Evolutionary conservation across 2,888 invertebrate genomes (phyloP), one percentile per base, ranked within the genome.

Genomic region (Brachyopa scutellaris): DNA sequence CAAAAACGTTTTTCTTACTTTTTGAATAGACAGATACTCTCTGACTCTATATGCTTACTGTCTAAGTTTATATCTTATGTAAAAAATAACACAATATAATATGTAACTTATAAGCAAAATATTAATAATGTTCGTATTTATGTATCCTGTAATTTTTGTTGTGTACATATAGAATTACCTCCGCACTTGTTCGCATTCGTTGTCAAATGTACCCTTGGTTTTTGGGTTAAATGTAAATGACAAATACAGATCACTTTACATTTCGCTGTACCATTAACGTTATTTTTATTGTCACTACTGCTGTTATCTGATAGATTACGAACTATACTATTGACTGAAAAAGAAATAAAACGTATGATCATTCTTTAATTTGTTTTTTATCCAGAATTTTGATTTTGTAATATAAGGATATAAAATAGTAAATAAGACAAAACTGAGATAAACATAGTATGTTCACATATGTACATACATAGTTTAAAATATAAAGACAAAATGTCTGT

Each of bases 171-270:
- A 57, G 29, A 13, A 64, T 76, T 76, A 82, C 76, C 80, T 82
- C 70, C 31, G 55, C 26, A 59, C 11, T 17, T 53, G 57, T 70
- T 70, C 76, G 70, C 76, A 70, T 70, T 70, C 31, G 76, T 62
- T 74, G 45, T 62, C 66, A 36, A 45, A 45, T 45, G 47, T 47
- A 38, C 21, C 29, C 51, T 49, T 61, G 9, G 8, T 57, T 38
- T 38, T 57, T 26, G n/a, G 26, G 13, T 62, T 55, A 19, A 40
- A 59, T 59, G 8, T 40, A 49, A 13, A 42, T 53, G 19, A 38
- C 13, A 29, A 13, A 31, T 31, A 33, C 29, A 23, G n/a, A 57
- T 57, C n/a, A 13, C 2, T 33, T 53, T 53, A 73, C 67, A 73
- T 79, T 45, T 67, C 73, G 45, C 29, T 31, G 13, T 64, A 36